These are phyloP conservation scores for Plodia interpunctella DNA, from an alignment of 1,140 invertebrate species.

Conservation along the genomic window DNA sequence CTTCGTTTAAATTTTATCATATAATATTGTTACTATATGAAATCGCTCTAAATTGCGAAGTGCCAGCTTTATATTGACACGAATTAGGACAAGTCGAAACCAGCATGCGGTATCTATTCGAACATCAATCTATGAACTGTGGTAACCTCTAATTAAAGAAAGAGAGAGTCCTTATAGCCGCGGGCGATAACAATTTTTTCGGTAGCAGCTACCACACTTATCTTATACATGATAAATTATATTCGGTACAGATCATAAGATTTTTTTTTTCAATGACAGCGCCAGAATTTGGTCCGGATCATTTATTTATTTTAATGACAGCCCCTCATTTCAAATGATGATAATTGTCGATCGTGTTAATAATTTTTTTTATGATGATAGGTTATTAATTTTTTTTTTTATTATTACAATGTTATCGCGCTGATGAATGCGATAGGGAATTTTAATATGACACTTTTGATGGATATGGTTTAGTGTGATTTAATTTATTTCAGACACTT, in stretches of 20 bases:
- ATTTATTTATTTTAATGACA: constrained; percentile 7
- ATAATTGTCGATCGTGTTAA: constrained; percentile 4
- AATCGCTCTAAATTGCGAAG: too few relatives aligned
- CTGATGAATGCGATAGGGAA: background rate
- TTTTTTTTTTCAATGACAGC: constrained; percentile 1
- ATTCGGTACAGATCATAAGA: background rate
- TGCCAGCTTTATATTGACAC: too few relatives aligned
- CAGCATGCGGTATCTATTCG: too few relatives aligned
- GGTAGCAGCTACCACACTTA: background rate
- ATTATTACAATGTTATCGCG: background rate
- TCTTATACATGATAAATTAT: background rate
- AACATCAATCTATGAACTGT: too few relatives aligned
- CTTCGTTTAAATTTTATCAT: too few relatives aligned
- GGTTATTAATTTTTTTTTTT: constrained; percentile 7
- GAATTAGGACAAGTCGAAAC: too few relatives aligned
- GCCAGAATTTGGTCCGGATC: background rate
- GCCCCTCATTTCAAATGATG: constrained; percentile 4
- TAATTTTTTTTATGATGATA: constrained; percentile 2
- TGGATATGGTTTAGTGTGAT: background rate
- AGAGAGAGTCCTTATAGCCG: constrained; percentile 5
- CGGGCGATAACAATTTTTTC: background rate
- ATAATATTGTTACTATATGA: too few relatives aligned
- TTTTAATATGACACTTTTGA: background rate
- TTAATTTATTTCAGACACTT: too few relatives aligned
- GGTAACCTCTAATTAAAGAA: constrained; percentile 1